Evolutionary conservation across 2,888 invertebrate species (phyloP).

Genomic region (Hypomecis punctinalis): DNA sequence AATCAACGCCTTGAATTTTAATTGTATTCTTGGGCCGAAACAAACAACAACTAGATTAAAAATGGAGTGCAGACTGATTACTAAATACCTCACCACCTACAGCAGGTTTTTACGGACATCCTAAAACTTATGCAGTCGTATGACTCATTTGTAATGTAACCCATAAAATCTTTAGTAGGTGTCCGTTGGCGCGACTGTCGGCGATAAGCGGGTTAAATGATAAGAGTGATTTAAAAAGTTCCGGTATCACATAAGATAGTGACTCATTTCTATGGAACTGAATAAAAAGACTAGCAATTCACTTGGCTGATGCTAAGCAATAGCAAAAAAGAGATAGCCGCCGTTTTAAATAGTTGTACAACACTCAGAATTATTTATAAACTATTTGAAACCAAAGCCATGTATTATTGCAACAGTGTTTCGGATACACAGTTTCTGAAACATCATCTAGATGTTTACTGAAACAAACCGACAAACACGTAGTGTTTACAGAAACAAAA

Average conservation of each 20-base stretch:
- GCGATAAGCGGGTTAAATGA: slow-evolving; percentile 6
- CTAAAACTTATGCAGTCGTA: slow-evolving; percentile 8
- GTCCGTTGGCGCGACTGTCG: not conserved
- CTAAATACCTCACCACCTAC: not conserved
- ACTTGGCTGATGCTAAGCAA: no score
- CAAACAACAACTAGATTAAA: not conserved
- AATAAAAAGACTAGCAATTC: no score
- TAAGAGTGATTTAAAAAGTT: not conserved
- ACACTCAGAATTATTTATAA: no score
- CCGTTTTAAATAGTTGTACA: no score
- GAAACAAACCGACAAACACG: no score
- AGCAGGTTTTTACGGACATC: not conserved
- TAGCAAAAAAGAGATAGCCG: no score
- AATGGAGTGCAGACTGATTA: slow-evolving; percentile 6
- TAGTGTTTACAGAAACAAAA: no score
- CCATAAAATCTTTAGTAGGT: not conserved
- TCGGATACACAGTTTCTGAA: no score
- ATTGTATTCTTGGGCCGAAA: not conserved
- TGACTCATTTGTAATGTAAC: slow-evolving; percentile 6
- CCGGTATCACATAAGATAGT: not conserved
- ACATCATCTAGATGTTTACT: no score
- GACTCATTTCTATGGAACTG: not conserved
- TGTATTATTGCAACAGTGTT: no score
- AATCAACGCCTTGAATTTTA: not conserved
- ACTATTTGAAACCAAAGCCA: no score